Evolutionary conservation across 2,113 vertebrate genomes (phyloP).

Genomic region (Fulmarus glacialis): DNA sequence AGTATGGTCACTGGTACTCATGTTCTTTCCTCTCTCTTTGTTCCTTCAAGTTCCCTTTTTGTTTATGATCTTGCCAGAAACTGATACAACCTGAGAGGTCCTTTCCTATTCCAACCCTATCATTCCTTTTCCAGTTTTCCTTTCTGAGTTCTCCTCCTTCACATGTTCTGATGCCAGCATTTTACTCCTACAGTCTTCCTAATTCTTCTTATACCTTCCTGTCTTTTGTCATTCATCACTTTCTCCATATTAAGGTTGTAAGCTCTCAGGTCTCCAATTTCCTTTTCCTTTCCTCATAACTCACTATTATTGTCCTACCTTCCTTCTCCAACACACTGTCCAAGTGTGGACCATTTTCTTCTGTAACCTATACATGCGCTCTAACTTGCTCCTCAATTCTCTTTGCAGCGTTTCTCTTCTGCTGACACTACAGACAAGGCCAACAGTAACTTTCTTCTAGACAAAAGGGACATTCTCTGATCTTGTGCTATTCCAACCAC

Average conservation of each 20-base stretch:
- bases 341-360: neutral
- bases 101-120: neutral
- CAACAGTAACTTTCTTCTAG: neutral
- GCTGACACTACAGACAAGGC: neutral
- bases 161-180: neutral
- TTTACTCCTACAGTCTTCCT: neutral
- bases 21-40: neutral
- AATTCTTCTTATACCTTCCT: neutral
- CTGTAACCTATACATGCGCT: neutral
- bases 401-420: neutral
- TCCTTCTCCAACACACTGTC: neutral
- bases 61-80: neutral
- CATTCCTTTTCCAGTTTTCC: neutral
- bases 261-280: neutral
- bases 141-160: neutral
- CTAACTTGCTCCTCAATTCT: neutral
- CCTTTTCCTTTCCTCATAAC: neutral
- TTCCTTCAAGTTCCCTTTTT: neutral
- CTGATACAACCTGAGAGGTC: neutral
- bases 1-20: neutral
- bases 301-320: neutral
- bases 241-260: neutral
- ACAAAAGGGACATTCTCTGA: neutral
- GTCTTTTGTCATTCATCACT: neutral
- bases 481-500: neutral